Evolutionary conservation across 2,797 vertebrate species (phyloP).

Genomic region (Cuniculus paca): DNA sequence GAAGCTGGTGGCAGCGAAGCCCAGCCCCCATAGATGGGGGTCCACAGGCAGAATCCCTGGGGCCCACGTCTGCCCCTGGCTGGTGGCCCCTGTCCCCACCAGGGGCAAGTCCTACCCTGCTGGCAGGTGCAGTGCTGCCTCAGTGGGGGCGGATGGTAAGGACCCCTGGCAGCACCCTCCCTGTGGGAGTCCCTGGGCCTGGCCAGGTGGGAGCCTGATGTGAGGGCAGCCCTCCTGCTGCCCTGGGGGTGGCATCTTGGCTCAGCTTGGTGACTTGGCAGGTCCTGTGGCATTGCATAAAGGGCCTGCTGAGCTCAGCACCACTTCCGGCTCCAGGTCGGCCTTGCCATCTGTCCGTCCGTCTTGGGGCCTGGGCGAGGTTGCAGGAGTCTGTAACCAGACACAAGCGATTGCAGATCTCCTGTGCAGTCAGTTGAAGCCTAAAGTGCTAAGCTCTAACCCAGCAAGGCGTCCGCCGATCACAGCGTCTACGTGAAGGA

Average conservation of each 20-base stretch:
- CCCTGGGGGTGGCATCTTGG: not conserved
- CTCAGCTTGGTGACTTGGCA: not conserved
- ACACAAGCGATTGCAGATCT: constrained; percentile 82
- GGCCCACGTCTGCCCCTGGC: not conserved
- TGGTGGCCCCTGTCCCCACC: not conserved
- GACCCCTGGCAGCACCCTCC: too few relatives aligned
- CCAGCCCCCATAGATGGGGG: not conserved
- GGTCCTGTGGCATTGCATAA: not conserved
- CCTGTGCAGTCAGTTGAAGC: constrained; percentile 89
- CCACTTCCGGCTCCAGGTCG: not conserved
- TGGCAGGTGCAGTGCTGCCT: not conserved
- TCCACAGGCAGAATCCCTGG: not conserved
- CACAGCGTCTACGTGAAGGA: constrained; percentile 89
- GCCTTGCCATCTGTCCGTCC: constrained; percentile 80
- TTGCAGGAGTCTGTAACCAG: constrained; percentile 86
- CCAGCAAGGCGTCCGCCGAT: constrained; percentile 90
- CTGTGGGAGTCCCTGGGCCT: not conserved
- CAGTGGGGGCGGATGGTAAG: not conserved
- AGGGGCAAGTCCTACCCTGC: not conserved
- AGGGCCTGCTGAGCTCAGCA: not conserved
- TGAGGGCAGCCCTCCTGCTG: not conserved
- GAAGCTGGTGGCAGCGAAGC: not conserved
- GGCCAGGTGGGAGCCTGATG: not conserved
- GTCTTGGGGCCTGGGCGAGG: constrained; percentile 88
- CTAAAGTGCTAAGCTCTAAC: constrained; percentile 90